Percentiles rank a stretch among this genome's conserved stretches.
Evolutionary conservation across 1,140 invertebrate genomes (phyloP).

Genomic region (Bactericera cockerelli): DNA sequence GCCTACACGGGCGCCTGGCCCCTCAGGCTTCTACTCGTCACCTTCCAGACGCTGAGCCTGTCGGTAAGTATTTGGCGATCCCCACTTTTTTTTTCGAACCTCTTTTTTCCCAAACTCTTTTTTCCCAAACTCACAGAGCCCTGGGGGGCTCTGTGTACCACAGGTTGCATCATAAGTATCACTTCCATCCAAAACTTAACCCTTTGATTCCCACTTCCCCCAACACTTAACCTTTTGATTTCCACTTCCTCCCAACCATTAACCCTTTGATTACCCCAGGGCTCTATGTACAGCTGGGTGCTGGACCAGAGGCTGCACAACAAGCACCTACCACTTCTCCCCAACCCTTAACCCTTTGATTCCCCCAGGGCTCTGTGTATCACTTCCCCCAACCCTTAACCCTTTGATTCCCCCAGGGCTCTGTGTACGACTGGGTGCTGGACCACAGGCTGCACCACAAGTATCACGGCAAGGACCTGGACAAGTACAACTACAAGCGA

Average conservation of each 20-base stretch:
- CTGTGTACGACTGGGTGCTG: conserved; percentile 58
- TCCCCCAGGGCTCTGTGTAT: too few relatives aligned
- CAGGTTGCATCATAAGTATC: too few relatives aligned
- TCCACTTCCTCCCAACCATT: not conserved
- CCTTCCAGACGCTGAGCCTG: conserved; percentile 63
- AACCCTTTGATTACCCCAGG: too few relatives aligned
- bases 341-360: too few relatives aligned
- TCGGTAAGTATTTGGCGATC: conserved; percentile 52
- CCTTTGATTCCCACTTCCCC: too few relatives aligned
- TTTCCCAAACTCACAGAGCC: too few relatives aligned
- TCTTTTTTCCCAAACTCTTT: too few relatives aligned
- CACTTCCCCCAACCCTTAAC: not conserved
- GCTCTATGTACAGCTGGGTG: conserved; percentile 60
- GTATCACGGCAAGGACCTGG: conserved; percentile 69
- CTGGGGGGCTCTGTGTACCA: too few relatives aligned
- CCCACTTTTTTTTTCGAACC: too few relatives aligned
- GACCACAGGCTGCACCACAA: conserved; percentile 83
- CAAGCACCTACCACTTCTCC: conserved; percentile 39
- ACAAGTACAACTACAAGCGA: conserved; percentile 74
- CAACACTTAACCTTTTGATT: too few relatives aligned
- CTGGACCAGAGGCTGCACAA: conserved; percentile 79
- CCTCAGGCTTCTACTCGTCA: conserved; percentile 55
- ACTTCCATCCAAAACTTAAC: too few relatives aligned
- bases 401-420: conserved; percentile 52
- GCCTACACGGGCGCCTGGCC: conserved; percentile 57